Conservation (phyloP, 1,140 invertebrate genomes). For the Agrilus planipennis region DNA sequence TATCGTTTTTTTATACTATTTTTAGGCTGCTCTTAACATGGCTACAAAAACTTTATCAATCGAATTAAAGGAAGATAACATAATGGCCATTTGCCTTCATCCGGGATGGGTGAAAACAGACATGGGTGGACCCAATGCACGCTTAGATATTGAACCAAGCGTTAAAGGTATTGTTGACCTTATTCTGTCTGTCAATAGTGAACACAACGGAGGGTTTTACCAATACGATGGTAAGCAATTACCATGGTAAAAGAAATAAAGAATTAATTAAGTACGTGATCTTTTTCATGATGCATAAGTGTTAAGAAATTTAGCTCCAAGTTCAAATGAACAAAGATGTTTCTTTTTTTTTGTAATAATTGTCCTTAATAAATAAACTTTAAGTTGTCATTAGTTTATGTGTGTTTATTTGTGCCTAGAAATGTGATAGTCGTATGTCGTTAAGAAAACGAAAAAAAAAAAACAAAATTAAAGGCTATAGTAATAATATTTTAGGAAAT, state of each 20-base stretch:
- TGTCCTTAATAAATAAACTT: too few relatives aligned
- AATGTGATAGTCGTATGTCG: too few relatives aligned
- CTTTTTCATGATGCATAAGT: too few relatives aligned
- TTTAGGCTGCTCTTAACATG: conserved; percentile 72
- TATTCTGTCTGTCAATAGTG: conserved; percentile 45
- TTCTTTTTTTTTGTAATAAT: too few relatives aligned
- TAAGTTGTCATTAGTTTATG: too few relatives aligned
- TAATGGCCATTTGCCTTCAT: conserved; percentile 65
- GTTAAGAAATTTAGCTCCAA: too few relatives aligned
- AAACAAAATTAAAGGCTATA: too few relatives aligned
- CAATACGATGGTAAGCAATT: conserved; percentile 63
- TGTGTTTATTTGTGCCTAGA: too few relatives aligned
- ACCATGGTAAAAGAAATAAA: conserved; percentile 49
- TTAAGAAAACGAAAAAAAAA: too few relatives aligned
- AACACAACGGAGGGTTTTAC: conserved; percentile 61
- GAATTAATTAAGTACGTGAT: too few relatives aligned
- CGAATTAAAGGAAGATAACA: conserved; percentile 64
- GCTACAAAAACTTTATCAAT: conserved; percentile 74
- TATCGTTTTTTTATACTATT: conserved; percentile 15
- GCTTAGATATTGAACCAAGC: conserved; percentile 54
- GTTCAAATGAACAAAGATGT: too few relatives aligned
- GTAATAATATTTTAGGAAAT: too few relatives aligned
- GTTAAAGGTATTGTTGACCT: conserved; percentile 51
- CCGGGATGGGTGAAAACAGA: conserved; percentile 87
- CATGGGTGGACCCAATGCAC: conserved; percentile 73